Evolutionary conservation across 2,888 invertebrate genomes (phyloP), one percentile per base, ranked within the genome.

Genomic region (Onthophagus sagittarius): DNA sequence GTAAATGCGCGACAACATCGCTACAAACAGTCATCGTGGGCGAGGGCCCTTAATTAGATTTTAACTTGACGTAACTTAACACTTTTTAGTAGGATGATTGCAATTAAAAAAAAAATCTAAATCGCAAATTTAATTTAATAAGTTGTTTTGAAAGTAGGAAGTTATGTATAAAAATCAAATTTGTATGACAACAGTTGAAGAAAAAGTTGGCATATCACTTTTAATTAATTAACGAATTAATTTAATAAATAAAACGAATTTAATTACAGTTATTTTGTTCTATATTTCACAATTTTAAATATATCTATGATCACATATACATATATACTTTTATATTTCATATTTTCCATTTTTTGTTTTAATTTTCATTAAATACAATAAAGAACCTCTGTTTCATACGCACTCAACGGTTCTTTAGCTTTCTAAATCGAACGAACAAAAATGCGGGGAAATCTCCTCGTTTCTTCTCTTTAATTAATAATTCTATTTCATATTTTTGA

Each of bases 241-340:
- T n/a, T n/a, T n/a, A 23, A 23, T 14, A 63, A 67, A 62, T 13
- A 75, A 72, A 71, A 64, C 72, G 63, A 71, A 76, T 72, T 71
- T 64, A 71, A 69, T 71, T 81, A 81, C 83, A 83, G 83, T 82
- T 83, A 83, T 81, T 23, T 83, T 82, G 81, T 82, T 82, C 83
- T 84, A 84, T 84, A 83, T 83, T 83, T 83, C 83, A 83, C 83
- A 83, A 82, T 82, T 83, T 81, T 82, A 81, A 82, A 81, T 83
- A 83, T 83, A 82, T 82, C 82, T 82, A 82, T 82, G 81, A 82
- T 83, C 82, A 83, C 83, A 83, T 83, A 81, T 83, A 83, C 82
- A 83, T 82, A 82, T 81, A 82, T 81, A 79, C 80, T 79, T 80
- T 81, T 80, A 80, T 77, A 78, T 80, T 77, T 78, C 62, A 67